Evolutionary conservation across 1,140 invertebrate genomes (phyloP).

Genomic region (Hypsibius dujardini): DNA sequence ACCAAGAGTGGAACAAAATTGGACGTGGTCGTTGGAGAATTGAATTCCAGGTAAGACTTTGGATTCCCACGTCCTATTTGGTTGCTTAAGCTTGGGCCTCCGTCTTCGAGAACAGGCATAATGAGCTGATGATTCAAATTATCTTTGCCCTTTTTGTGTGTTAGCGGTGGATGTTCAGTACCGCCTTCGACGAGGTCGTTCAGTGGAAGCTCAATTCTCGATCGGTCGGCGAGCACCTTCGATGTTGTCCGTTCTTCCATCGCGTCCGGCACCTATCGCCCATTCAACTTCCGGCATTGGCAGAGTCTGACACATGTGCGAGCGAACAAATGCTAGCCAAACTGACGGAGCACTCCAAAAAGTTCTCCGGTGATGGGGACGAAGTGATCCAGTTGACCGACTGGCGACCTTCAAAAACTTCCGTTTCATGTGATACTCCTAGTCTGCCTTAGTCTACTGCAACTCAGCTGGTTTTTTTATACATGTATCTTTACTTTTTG

Average conservation of each 20-base stretch:
- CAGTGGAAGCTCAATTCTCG: slow-evolving; percentile 26
- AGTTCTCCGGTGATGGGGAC: too few species aligned
- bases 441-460: too few species aligned
- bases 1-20: slow-evolving; percentile 29
- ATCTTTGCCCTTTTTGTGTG: slow-evolving; percentile 23
- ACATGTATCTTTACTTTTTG: too few species aligned
- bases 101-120: not conserved
- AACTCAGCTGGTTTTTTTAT: too few species aligned
- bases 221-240: slow-evolving; percentile 29
- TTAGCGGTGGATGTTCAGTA: slow-evolving; percentile 36
- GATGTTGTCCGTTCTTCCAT: slow-evolving; percentile 31
- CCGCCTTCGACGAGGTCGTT: slow-evolving; percentile 31
- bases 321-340: too few species aligned
- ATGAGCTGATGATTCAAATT: slow-evolving; percentile 8
- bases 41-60: slow-evolving; percentile 28
- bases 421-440: too few species aligned
- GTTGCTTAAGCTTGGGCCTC: slow-evolving; percentile 21
- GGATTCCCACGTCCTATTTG: slow-evolving; percentile 12
- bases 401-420: too few species aligned
- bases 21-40: slow-evolving; percentile 28
- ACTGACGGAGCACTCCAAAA: too few species aligned
- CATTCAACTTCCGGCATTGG: slow-evolving; percentile 21
- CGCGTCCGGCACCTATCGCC: slow-evolving; percentile 11
- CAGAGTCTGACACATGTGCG: too few species aligned
- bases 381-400: too few species aligned